A percentile compares a stretch with the other conserved stretches of the same genome.
phyloP scores from a whole-genome alignment of 2,113 vertebrate genomes.

The Oncorhynchus gorbuscha region DNA sequence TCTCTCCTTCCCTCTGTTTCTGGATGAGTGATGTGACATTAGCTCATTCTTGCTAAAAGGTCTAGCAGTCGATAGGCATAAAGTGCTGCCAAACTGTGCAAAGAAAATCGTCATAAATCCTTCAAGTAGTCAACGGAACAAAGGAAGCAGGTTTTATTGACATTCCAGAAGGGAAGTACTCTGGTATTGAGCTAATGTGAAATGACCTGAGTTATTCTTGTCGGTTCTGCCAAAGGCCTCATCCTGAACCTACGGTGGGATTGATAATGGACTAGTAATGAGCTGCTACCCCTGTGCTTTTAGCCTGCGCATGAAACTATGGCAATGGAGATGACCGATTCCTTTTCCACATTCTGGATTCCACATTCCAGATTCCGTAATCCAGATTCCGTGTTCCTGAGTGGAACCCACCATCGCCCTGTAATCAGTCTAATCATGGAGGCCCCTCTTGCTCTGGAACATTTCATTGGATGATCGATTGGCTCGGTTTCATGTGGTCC shows the following conservation, averaged over 20 bases:
- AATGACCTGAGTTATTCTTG: constrained; percentile 12
- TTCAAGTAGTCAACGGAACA: not conserved
- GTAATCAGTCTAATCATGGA: constrained; percentile 27
- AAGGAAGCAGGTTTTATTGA: constrained; percentile 17
- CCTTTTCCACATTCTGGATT: not conserved
- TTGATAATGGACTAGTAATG: not conserved
- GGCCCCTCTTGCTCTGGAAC: not conserved
- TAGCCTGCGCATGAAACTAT: not conserved
- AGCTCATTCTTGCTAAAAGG: too few relatives aligned
- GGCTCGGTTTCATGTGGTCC: not conserved
- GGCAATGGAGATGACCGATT: too few relatives aligned
- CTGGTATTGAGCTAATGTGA: not conserved
- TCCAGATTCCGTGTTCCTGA: not conserved
- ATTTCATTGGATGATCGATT: not conserved
- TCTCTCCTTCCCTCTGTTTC: not conserved
- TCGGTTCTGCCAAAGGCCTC: not conserved
- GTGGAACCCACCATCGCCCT: constrained; percentile 4
- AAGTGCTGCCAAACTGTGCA: not conserved
- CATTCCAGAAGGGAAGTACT: constrained; percentile 17
- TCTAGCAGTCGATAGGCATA: not conserved
- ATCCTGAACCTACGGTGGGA: not conserved
- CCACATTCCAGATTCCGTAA: not conserved
- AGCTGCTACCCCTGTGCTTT: not conserved
- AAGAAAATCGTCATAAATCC: not conserved
- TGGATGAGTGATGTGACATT: not conserved